Conservation (phyloP, 1,140 invertebrate genomes). For the Archegozetes longisetosus region DNA sequence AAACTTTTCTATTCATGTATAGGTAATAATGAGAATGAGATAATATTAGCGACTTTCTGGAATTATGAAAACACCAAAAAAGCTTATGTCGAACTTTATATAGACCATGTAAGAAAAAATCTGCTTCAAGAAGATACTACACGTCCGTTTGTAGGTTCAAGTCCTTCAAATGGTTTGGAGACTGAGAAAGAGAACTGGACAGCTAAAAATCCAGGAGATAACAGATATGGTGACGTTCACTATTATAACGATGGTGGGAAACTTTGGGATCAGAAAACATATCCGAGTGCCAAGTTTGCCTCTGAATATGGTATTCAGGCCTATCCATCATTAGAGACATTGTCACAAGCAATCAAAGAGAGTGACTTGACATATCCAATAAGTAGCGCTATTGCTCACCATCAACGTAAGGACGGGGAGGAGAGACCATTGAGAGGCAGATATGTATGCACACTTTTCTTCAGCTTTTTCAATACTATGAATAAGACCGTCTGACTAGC, state of each 20-base stretch:
- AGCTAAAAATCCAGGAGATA: slow-evolving; percentile 54
- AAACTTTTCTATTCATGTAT: slow-evolving; percentile 39
- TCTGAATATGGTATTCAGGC: slow-evolving; percentile 93
- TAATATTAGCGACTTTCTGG: slow-evolving; percentile 66
- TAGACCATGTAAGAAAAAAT: slow-evolving; percentile 49
- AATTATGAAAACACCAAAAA: slow-evolving; percentile 29
- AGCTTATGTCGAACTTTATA: slow-evolving; percentile 79
- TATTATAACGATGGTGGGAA: slow-evolving; percentile 16
- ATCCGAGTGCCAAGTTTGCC: too few relatives aligned
- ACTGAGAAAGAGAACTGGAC: slow-evolving; percentile 57
- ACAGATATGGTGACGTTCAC: slow-evolving; percentile 58
- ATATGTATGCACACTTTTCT: too few relatives aligned
- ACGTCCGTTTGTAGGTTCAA: slow-evolving; percentile 60
- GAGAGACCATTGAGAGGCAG: too few relatives aligned
- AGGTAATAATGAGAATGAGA: slow-evolving; percentile 97
- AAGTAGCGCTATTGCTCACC: slow-evolving; percentile 37
- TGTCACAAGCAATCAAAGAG: slow-evolving; percentile 36
- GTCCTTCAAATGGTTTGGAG: slow-evolving; percentile 74
- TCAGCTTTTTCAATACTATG: too few relatives aligned
- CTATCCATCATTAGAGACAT: slow-evolving; percentile 48
- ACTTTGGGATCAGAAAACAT: slow-evolving; percentile 36
- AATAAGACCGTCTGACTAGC: too few relatives aligned
- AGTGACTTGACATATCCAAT: too few relatives aligned
- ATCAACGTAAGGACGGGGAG: neutral
- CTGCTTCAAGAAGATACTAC: slow-evolving; percentile 42